Evolutionary conservation across 2,797 vertebrate species (phyloP), one percentile per base, ranked within the genome.

Genomic region (Chelidonichthys spinosus): DNA sequence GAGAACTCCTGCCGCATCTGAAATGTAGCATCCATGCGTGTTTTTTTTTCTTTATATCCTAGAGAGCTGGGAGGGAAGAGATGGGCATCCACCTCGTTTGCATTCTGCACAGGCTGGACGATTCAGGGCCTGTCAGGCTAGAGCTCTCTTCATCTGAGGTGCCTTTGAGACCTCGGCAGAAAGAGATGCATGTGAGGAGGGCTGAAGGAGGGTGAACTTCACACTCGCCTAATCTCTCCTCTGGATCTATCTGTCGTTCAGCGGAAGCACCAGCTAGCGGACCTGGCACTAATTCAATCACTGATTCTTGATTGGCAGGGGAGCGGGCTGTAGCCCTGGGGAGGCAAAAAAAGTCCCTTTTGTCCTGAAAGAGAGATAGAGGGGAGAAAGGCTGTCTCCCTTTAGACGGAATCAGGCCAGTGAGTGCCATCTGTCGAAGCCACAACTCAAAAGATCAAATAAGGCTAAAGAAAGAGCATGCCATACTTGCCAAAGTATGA

Each of bases 241-340:
- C 74, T 76, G 74, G 79, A 94, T 94, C 90, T 78, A 84, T 88
- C 87, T 83, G 86, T 84, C 71, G 85, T 81, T 84, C 69, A 87
- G 82, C 83, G 75, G 90, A 92, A 92, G 88, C 74, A 61, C 47
- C 69, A 68, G 85, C 85, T 35, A 74, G 85, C 70, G 42, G 87
- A 85, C 87, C 82, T 91, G 89, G 91, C 90, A 90, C 90, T 90
- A 91, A 93, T 93, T 93, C 91, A 92, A 93, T 93, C 89, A 74
- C 83, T 50, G 81, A 69, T 81, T 83, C 79, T 69, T 90, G 89
- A 93, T 88, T 93, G 91, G 87, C 91, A 91, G 79, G 85, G 83
- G 83, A 90, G 77, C 13, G 40, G 7, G 70, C 60, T 49, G 69
- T 61, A 62, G 72, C 84, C 78, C 82, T 7, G 44, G 85, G 87